phyloP scores from a whole-genome alignment of 2,888 invertebrate species.

The Erpobdella octoculata region DNA sequence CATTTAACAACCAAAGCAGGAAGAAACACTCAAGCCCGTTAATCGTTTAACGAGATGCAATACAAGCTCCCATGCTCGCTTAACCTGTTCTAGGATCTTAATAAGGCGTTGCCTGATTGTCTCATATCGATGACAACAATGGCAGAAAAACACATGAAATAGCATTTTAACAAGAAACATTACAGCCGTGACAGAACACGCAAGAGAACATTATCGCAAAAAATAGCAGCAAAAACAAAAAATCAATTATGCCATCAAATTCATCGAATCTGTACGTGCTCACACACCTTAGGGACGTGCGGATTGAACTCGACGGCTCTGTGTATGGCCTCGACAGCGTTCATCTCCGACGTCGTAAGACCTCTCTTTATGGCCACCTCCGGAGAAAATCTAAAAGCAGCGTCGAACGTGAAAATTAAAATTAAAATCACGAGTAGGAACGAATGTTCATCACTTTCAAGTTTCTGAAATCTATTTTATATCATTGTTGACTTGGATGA shows the following conservation, averaged over 20 bases:
- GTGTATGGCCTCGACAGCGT: conserved; percentile 86
- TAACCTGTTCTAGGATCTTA: too few species aligned
- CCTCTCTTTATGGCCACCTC: conserved; percentile 77
- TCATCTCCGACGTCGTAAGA: conserved; percentile 76
- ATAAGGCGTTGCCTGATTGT: too few species aligned
- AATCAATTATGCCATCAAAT: neutral
- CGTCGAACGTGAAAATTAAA: too few species aligned
- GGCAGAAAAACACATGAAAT: too few species aligned
- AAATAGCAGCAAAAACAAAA: neutral
- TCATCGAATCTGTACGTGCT: neutral
- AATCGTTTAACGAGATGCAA: too few species aligned
- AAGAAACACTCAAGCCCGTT: too few species aligned
- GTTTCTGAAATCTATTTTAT: neutral
- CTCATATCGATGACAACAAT: too few species aligned
- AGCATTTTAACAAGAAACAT: neutral
- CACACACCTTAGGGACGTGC: conserved; percentile 74
- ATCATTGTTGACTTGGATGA: neutral
- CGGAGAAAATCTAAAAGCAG: conserved; percentile 63
- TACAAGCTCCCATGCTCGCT: too few species aligned
- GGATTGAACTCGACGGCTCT: conserved; percentile 95
- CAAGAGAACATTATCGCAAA: neutral
- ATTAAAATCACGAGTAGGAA: too few species aligned
- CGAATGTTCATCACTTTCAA: too few species aligned
- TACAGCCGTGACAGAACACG: neutral
- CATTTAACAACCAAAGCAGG: too few species aligned